Conservation (phyloP, 2,888 invertebrate genomes). For the Ophioninae sp. region DNA sequence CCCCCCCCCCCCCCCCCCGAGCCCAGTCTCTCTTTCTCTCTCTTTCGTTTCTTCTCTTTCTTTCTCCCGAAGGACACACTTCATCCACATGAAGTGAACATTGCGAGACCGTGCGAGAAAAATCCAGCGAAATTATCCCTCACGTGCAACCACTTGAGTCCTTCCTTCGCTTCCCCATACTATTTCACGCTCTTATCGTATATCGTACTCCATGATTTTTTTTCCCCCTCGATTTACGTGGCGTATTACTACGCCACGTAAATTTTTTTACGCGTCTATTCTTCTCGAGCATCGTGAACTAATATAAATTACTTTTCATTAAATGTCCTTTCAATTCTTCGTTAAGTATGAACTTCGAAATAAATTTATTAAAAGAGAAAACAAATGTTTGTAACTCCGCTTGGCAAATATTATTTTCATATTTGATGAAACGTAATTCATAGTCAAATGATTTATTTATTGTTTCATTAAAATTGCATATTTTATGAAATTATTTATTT, state of each 20-base stretch:
- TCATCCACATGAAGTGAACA: slow-evolving; percentile 14
- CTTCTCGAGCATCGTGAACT: background rate
- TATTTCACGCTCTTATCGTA: slow-evolving; percentile 52
- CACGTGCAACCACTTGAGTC: slow-evolving; percentile 63
- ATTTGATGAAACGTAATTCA: too few relatives aligned
- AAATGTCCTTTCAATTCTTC: background rate
- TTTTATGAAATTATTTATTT: too few relatives aligned
- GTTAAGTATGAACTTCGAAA: background rate
- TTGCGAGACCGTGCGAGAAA: slow-evolving; percentile 58
- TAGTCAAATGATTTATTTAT: too few relatives aligned
- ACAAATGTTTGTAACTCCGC: too few relatives aligned
- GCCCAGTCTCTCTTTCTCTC: slow-evolving; percentile 15
- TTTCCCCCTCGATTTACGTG: slow-evolving; percentile 8
- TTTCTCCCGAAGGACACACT: slow-evolving; percentile 34
- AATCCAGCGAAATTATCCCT: slow-evolving; percentile 59
- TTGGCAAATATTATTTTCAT: too few relatives aligned
- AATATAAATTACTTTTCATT: too few relatives aligned
- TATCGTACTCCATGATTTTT: slow-evolving; percentile 28
- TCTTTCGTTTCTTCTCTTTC: slow-evolving; percentile 19
- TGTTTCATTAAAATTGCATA: too few relatives aligned
- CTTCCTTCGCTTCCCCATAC: slow-evolving; percentile 51
- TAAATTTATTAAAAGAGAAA: too few relatives aligned
- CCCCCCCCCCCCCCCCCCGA: slow-evolving; percentile 9
- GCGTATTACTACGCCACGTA: background rate
- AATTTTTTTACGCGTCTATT: slow-evolving; percentile 15